Percentiles rank a stretch among this genome's conserved stretches.
Conservation (phyloP, 2,113 vertebrate species). For the Tretioscincus oriximinensis region DNA sequence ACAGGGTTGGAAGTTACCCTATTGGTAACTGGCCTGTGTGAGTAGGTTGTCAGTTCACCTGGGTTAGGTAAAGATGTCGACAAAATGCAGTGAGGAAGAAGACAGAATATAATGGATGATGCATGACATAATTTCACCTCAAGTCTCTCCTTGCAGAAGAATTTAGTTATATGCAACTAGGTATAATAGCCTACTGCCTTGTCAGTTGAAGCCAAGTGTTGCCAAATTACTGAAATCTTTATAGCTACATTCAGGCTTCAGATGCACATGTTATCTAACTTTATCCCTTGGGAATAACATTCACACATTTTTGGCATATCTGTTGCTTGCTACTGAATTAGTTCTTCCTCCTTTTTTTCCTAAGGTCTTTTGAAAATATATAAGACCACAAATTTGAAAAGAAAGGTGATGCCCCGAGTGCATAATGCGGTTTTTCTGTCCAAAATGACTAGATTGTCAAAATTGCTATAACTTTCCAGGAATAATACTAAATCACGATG, state of each 20-base stretch:
- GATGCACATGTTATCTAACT: slow-evolving; percentile 3
- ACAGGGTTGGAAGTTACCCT: too few species aligned
- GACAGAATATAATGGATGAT: background rate
- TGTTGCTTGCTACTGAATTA: slow-evolving; percentile 25
- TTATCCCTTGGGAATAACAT: slow-evolving; percentile 33
- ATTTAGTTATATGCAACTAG: slow-evolving; percentile 20
- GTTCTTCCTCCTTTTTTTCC: background rate
- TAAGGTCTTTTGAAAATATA: background rate
- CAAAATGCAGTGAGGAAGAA: background rate
- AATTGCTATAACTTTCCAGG: slow-evolving; percentile 48
- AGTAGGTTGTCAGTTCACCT: background rate
- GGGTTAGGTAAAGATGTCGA: background rate
- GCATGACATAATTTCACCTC: background rate
- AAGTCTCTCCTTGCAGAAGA: slow-evolving; percentile 45
- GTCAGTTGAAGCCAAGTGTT: slow-evolving; percentile 61
- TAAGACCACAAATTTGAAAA: slow-evolving; percentile 32
- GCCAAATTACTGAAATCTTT: slow-evolving; percentile 66
- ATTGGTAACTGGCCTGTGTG: too few species aligned
- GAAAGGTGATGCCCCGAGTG: slow-evolving; percentile 7
- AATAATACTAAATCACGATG: slow-evolving; percentile 47
- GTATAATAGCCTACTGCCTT: slow-evolving; percentile 65
- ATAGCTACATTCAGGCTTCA: slow-evolving; percentile 54
- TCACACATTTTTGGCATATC: slow-evolving; percentile 34
- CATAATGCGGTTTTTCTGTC: slow-evolving; percentile 50
- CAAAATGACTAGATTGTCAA: slow-evolving; percentile 52